Conservation (phyloP, 2,113 vertebrate genomes). For the Empidonax traillii region DNA sequence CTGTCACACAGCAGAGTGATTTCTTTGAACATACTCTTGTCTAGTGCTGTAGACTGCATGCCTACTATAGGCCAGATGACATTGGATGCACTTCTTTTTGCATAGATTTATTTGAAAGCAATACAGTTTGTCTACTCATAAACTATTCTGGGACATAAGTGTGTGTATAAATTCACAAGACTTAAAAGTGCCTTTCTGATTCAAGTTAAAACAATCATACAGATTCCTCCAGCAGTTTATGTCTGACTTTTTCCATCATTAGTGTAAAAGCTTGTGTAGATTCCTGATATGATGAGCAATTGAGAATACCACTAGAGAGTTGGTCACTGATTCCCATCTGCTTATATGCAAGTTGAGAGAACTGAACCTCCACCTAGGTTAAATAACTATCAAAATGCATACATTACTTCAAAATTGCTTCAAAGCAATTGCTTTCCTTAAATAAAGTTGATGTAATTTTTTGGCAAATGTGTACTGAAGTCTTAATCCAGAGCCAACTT, state of each 20-base stretch:
- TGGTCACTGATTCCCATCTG: neutral
- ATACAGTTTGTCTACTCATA: neutral
- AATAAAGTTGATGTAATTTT: neutral
- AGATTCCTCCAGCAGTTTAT: neutral
- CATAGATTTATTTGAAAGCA: neutral
- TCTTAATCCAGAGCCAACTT: neutral
- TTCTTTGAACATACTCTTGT: neutral
- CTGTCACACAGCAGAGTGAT: neutral
- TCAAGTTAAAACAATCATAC: neutral
- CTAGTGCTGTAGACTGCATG: too few relatives aligned
- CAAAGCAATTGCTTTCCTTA: neutral
- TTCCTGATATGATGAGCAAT: neutral
- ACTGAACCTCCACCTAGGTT: neutral
- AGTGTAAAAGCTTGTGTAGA: neutral
- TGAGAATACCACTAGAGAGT: neutral
- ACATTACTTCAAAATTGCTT: neutral
- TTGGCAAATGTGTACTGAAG: neutral
- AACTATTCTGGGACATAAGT: fast-evolving
- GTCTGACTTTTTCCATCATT: neutral
- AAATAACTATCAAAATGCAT: neutral
- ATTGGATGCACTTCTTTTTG: neutral
- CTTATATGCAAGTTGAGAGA: neutral
- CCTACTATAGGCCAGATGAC: neutral
- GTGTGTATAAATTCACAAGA: neutral
- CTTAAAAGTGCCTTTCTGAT: neutral